Percentiles rank a stretch among this genome's conserved stretches.
These are phyloP conservation scores for Scaptomyza graminum DNA, from an alignment of 1,140 invertebrate species.

Conservation along the genomic window DNA sequence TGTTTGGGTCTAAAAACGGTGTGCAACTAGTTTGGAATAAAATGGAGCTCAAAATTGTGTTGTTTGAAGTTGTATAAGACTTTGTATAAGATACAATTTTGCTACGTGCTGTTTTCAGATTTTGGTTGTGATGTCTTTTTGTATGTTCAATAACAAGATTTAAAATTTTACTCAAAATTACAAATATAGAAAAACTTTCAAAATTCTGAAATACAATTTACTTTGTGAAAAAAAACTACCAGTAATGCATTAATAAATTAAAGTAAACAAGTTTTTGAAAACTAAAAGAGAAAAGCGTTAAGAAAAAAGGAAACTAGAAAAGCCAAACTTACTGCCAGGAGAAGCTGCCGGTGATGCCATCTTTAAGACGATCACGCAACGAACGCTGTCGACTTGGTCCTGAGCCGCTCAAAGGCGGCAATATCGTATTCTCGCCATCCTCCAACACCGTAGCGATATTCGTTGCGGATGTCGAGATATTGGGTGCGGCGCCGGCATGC, in stretches of 20 bases:
- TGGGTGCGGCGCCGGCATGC: constrained; percentile 68
- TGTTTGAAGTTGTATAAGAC: constrained; percentile 18
- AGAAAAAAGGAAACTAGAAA: constrained; percentile 22
- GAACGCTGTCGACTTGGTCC: constrained; percentile 87
- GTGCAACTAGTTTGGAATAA: constrained; percentile 20
- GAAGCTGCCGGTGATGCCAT: constrained; percentile 90
- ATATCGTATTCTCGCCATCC: constrained; percentile 70
- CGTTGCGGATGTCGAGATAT: constrained; percentile 74
- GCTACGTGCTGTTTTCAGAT: constrained; percentile 22
- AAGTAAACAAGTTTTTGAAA: constrained; percentile 2
- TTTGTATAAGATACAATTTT: constrained; percentile 21
- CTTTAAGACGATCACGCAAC: constrained; percentile 89
- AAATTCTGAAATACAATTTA: neutral
- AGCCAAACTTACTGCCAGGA: constrained; percentile 89
- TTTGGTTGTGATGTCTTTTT: constrained; percentile 17
- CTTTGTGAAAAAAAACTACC: constrained; percentile 41
- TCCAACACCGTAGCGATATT: constrained; percentile 76
- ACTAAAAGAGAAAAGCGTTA: constrained; percentile 50
- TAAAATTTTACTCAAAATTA: constrained; percentile 14
- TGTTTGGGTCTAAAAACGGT: constrained; percentile 4
- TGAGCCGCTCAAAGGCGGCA: constrained; percentile 85
- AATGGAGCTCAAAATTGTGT: constrained; percentile 13
- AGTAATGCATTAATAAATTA: constrained; percentile 33
- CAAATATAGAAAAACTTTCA: constrained; percentile 29
- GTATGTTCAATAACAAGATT: constrained; percentile 19